phyloP scores from a whole-genome alignment of 2,113 vertebrate species.

The Chaenocephalus aceratus region DNA sequence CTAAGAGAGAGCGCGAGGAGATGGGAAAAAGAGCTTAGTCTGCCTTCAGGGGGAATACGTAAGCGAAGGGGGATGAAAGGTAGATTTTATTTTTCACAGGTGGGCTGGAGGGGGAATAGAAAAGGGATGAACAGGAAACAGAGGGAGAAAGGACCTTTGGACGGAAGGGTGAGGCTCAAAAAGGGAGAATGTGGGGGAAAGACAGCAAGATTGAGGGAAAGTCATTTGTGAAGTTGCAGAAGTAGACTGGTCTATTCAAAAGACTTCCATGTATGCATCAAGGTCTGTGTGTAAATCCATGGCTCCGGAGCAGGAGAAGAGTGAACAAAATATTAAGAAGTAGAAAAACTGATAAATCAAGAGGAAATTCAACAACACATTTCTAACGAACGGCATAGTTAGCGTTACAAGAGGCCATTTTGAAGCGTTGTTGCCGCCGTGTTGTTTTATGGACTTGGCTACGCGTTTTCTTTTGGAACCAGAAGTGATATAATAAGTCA shows the following conservation, averaged over 20 bases:
- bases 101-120: conserved; percentile 33
- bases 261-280: background rate
- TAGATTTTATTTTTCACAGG: conserved; percentile 45
- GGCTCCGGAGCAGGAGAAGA: background rate
- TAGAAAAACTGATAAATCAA: background rate
- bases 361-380: conserved; percentile 8
- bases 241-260: conserved; percentile 2
- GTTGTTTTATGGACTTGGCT: no score
- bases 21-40: conserved; percentile 52
- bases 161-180: background rate
- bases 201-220: background rate
- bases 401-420: no score
- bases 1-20: conserved; percentile 33
- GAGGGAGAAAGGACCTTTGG: background rate
- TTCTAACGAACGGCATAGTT: background rate
- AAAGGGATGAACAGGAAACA: background rate
- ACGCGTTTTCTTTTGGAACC: no score
- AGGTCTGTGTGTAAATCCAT: background rate
- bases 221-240: conserved; percentile 6
- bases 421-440: no score
- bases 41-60: conserved; percentile 61
- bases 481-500: no score
- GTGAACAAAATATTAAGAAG: background rate
- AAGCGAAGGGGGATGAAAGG: conserved; percentile 42
- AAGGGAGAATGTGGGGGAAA: background rate